Conservation (phyloP, 1,140 invertebrate genomes). For the Latrodectus geometricus region DNA sequence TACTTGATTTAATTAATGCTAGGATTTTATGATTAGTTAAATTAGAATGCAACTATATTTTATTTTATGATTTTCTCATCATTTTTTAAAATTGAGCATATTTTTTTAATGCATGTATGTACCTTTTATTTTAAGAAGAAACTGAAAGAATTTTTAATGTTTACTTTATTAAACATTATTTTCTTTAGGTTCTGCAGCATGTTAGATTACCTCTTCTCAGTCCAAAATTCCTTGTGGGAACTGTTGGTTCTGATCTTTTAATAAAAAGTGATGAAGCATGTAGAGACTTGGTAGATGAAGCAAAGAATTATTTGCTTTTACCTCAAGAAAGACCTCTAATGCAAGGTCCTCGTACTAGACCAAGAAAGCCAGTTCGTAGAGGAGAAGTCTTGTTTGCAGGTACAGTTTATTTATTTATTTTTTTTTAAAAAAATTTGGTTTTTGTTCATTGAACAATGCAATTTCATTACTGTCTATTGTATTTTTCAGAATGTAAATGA, state of each 20-base stretch:
- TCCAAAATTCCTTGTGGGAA: constrained; percentile 97
- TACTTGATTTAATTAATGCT: too few relatives aligned
- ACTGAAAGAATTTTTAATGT: background rate
- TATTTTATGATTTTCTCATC: too few relatives aligned
- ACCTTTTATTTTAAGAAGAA: background rate
- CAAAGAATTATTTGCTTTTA: constrained; percentile 96
- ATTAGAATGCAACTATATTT: too few relatives aligned
- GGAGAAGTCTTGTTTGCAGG: constrained; percentile 96
- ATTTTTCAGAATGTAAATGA: too few relatives aligned
- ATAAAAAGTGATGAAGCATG: constrained; percentile 96
- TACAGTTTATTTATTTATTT: too few relatives aligned
- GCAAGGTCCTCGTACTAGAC: constrained; percentile 93
- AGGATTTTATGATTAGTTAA: too few relatives aligned
- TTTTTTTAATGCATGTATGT: background rate
- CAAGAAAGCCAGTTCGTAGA: constrained; percentile 88
- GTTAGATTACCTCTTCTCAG: constrained; percentile 93
- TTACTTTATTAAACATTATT: too few relatives aligned
- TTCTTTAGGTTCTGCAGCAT: constrained; percentile 87
- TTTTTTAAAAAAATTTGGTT: too few relatives aligned
- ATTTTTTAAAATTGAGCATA: background rate
- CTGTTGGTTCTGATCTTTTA: constrained; percentile 94
- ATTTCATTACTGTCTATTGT: too few relatives aligned
- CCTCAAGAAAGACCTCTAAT: constrained; percentile 97
- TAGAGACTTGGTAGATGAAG: constrained; percentile 96
- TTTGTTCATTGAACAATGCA: too few relatives aligned